Conservation (phyloP, 1,140 invertebrate genomes). For the Cyclina sinensis region DNA sequence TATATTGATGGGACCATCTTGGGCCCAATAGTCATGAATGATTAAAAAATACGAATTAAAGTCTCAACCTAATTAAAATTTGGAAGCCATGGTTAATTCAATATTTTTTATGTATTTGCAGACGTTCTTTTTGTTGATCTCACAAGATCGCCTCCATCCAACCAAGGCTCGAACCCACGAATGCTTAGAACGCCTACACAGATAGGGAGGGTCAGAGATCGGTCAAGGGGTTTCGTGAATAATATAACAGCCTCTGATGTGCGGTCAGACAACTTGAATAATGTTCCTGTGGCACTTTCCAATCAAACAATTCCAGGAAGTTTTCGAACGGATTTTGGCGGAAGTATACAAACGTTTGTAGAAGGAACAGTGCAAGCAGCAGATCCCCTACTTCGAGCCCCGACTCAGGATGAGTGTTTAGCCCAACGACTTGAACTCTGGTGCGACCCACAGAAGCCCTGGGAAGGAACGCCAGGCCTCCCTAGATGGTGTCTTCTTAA, state of each 20-base stretch:
- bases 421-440: constrained; percentile 2
- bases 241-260: background rate
- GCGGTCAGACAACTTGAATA: background rate
- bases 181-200: background rate
- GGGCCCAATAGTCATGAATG: too few species aligned
- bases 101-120: background rate
- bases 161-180: background rate
- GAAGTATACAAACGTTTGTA: background rate
- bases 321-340: background rate
- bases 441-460: constrained; percentile 28
- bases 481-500: constrained; percentile 40
- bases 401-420: constrained; percentile 16
- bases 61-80: too few species aligned
- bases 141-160: background rate
- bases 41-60: too few species aligned
- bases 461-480: constrained; percentile 41
- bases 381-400: background rate
- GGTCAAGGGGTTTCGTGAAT: background rate
- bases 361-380: background rate
- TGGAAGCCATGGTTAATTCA: too few species aligned
- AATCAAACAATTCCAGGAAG: constrained; percentile 29
- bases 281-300: background rate
- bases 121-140: constrained; percentile 18
- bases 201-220: background rate
- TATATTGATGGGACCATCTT: too few species aligned